Evolutionary conservation across 2,888 invertebrate genomes (phyloP), one percentile per base, ranked within the genome.

Genomic region (Antitype chi): DNA sequence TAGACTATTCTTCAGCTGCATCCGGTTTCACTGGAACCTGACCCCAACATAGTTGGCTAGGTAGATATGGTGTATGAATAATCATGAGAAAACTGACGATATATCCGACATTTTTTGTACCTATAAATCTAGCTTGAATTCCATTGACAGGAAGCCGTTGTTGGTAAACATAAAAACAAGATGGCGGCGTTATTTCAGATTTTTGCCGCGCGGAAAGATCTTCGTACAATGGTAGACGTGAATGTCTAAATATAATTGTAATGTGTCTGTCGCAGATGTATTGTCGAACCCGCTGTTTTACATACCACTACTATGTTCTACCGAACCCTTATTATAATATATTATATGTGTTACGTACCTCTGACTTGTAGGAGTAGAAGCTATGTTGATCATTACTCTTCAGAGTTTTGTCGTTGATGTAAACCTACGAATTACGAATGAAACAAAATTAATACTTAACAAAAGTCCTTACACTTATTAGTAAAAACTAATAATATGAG

Each of bases 331-430:
- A 38, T 38, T 38, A 38, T 5, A 38, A 6, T 38, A 38, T 38
- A 38, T 38, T 5, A n/a, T 15, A 20, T 23, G 38, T 52, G n/a
- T 6, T 13, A 76, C 73, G 55, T 63, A 78, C 77, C 60, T 60
- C 57, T 7, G 78, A 49, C 25, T 49, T 60, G 28, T 60, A 60
- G 2, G 52, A 25, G 60, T 43, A 76, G 20, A 17, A 23, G 25
- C 0, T 52, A 20, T 25, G 17, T 6, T 28, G 32, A 1, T 79
- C 73, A n/a, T n/a, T 28, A 11, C 49, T 55, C 23, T 28, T 63
- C 28, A 78, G n/a, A 17, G n/a, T 63, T 49, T 43, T 78, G 63
- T 81, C 38, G 25, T 78, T 78, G 77, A 78, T 78, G 28, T 63
- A 81, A 15, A 78, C 52, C 73, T 68, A 38, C 7, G 32, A 68